Base-by-base conservation (phyloP, 1,140 invertebrate species). In the Colletes latitarsis region DNA sequence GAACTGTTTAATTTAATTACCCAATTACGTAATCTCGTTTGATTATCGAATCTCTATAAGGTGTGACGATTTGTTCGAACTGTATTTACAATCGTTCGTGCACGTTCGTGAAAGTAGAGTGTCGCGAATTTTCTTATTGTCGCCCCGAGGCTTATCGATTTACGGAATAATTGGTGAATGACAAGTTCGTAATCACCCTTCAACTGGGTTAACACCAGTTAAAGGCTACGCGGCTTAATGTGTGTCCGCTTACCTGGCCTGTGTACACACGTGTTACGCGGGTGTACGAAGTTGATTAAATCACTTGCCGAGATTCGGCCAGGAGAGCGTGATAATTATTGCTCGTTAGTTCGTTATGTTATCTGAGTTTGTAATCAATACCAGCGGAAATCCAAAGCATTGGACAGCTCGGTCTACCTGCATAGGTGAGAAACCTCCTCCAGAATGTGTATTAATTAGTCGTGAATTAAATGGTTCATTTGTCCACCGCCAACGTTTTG, bases 321-420 rank as follows among this genome's bases (percentile, higher is more conserved):
- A 67, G 68, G 75, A 79, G 84, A 81, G 77, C 68, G 82, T 79
- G 86, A 89, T 89, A 89, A 89, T 89, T 89, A 89, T 89, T 80
- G 86, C 86, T 88, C 85, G 88, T 88, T 89, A 89, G 86, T 78
- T 81, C 69, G 81, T 88, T 89, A 87, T 86, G 84, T 84, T 87
- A 89, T 89, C 88, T 88, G 83, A 88, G 89, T 89, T 82, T 82
- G 86, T 88, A 89, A 89, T 89, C 86, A 85, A 89, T 88, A 89
- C 78, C 71, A 58, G 58, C 55, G 77, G 71, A 85, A 82, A 77
- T 63, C 62, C 60, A 68, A 75, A 64, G 58, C 55, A 58, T 62
- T 43, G 55, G 82, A 14, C 39, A 17, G 30, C 1, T 6, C 21
- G 12, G 19, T 19, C 55, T 46, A 43, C 12, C 10, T 43, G n/a